Evolutionary conservation across 2,113 vertebrate genomes (phyloP).

Genomic region (Chloroceryle aenea): DNA sequence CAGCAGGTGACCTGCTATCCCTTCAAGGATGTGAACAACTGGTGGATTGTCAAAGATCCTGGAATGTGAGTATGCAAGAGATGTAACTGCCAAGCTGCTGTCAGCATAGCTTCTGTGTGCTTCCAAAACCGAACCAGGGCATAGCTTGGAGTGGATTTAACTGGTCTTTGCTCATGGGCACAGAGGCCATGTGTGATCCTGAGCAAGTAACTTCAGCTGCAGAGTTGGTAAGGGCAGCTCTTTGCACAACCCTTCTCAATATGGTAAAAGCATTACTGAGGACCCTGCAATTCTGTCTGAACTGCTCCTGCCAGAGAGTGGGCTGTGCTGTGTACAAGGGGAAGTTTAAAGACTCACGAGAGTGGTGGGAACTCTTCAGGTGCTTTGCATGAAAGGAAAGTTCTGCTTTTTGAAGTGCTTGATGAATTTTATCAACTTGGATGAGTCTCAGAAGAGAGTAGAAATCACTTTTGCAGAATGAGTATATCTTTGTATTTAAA

Average conservation of each 20-base stretch:
- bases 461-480: not conserved
- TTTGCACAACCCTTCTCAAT: not conserved
- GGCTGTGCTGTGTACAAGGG: not conserved
- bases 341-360: not conserved
- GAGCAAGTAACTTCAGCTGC: not conserved
- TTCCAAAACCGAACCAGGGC: not conserved
- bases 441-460: not conserved
- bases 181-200: not conserved
- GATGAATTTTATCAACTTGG: not conserved
- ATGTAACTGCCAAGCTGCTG: not conserved
- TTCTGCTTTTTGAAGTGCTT: conserved; percentile 20
- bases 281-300: not conserved
- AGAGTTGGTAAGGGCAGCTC: not conserved
- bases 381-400: conserved; percentile 17
- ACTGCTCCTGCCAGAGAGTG: not conserved
- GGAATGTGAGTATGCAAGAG: conserved; percentile 74
- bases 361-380: not conserved
- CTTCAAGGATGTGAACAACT: conserved; percentile 98
- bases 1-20: conserved; percentile 98
- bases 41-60: conserved; percentile 97
- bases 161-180: not conserved
- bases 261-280: not conserved
- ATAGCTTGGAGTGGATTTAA: not conserved
- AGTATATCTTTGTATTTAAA: not conserved
- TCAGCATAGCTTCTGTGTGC: not conserved